A percentile compares a stretch with the other conserved stretches of the same genome.
phyloP scores from a whole-genome alignment of 2,888 invertebrate species.

The Chironomus tentans region DNA sequence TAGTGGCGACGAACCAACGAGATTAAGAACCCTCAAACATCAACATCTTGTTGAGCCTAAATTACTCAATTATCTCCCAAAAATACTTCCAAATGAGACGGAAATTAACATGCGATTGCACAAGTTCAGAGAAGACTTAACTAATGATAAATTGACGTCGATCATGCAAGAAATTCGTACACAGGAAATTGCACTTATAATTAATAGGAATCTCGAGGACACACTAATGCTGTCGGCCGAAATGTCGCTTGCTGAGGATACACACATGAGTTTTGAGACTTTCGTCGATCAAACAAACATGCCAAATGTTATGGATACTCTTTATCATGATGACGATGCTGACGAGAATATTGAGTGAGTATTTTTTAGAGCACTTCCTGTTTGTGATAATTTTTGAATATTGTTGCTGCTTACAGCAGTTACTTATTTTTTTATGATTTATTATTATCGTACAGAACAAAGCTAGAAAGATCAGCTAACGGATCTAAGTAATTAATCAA shows the following conservation, averaged over 20 bases:
- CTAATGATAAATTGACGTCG: neutral
- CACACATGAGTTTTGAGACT: slow-evolving; percentile 12
- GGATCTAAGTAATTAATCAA: no score
- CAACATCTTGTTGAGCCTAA: neutral
- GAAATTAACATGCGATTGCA: neutral
- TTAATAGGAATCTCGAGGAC: slow-evolving; percentile 38
- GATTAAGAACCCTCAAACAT: slow-evolving; percentile 38
- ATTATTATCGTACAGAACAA: no score
- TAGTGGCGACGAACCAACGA: slow-evolving; percentile 46
- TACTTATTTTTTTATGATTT: no score
- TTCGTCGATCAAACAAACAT: slow-evolving; percentile 1
- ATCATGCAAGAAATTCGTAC: slow-evolving; percentile 31
- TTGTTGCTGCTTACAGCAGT: no score
- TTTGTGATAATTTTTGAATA: no score
- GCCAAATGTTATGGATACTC: neutral
- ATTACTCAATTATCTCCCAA: neutral
- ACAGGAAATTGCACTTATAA: slow-evolving; percentile 38
- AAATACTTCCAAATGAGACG: neutral
- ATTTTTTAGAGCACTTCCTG: neutral
- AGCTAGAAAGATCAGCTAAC: no score
- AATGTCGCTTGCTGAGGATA: slow-evolving; percentile 13
- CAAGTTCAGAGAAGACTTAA: slow-evolving; percentile 2
- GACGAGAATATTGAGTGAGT: neutral
- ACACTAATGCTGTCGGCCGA: slow-evolving; percentile 29
- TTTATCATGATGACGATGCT: no score